Percentiles rank a stretch among this genome's conserved stretches.
Evolutionary conservation across 1,140 invertebrate genomes (phyloP).

Genomic region (Meloidogyne floridensis): DNA sequence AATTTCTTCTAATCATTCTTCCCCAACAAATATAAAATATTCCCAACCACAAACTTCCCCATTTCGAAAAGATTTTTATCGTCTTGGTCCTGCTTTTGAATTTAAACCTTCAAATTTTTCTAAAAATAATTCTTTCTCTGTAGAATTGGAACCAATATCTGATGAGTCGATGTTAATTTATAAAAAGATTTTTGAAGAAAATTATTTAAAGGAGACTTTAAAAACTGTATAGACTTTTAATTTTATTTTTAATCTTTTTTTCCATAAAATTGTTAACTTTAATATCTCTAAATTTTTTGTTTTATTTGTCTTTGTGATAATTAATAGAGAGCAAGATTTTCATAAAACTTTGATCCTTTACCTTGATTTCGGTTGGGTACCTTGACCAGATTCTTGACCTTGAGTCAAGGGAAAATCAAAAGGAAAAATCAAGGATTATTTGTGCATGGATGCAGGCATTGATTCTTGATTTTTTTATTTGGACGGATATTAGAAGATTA

Average conservation of each 20-base stretch:
- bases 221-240: not conserved
- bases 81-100: slow-evolving; percentile 45
- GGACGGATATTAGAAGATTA: too few relatives aligned
- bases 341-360: too few relatives aligned
- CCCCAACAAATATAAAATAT: not conserved
- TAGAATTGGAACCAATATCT: slow-evolving; percentile 15
- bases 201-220: not conserved
- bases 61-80: slow-evolving; percentile 33
- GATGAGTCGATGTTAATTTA: slow-evolving; percentile 24
- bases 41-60: not conserved
- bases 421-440: too few relatives aligned
- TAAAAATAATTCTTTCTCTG: slow-evolving; percentile 5
- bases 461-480: too few relatives aligned
- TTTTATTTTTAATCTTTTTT: not conserved
- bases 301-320: too few relatives aligned
- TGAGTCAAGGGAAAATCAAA: too few relatives aligned
- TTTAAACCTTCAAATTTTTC: slow-evolving; percentile 45
- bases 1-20: not conserved
- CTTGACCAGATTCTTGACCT: too few relatives aligned
- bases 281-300: too few relatives aligned
- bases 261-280: not conserved
- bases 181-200: slow-evolving; percentile 11
- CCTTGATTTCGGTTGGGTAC: too few relatives aligned
- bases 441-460: too few relatives aligned
- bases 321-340: too few relatives aligned